A percentile compares a stretch with the other conserved stretches of the same genome.
Conservation (phyloP, 1,140 invertebrate species). For the Drosophila pseudoobscura region DNA sequence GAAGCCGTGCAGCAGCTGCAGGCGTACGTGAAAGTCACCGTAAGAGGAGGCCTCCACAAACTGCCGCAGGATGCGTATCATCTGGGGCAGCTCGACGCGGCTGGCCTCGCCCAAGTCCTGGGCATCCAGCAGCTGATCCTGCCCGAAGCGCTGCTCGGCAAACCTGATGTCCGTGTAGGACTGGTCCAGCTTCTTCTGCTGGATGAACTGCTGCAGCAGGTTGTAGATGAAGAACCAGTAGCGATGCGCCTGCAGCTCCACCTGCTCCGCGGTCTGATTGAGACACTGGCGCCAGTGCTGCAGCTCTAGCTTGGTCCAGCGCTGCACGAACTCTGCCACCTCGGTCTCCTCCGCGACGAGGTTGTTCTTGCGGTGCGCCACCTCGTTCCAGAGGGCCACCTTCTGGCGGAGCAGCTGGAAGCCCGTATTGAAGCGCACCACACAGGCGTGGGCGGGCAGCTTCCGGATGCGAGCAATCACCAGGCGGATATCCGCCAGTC, state of each 20-base stretch:
- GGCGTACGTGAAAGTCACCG: constrained; percentile 91
- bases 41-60: constrained; percentile 94
- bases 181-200: constrained; percentile 47
- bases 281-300: constrained; percentile 92
- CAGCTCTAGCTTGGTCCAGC: constrained; percentile 96
- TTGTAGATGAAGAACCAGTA: constrained; percentile 96
- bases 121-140: constrained; percentile 48
- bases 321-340: constrained; percentile 92
- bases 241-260: constrained; percentile 87
- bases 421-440: constrained; percentile 95
- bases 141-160: constrained; percentile 63
- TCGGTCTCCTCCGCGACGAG: constrained; percentile 88
- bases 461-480: constrained; percentile 90
- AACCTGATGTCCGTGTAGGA: constrained; percentile 57
- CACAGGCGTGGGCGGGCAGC: constrained; percentile 91
- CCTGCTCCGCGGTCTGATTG: constrained; percentile 86
- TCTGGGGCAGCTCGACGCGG: constrained; percentile 48
- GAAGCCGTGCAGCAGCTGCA: constrained; percentile 88
- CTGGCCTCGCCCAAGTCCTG: constrained; percentile 32
- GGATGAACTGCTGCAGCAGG: constrained; percentile 85
- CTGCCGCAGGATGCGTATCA: constrained; percentile 87
- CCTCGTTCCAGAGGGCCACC: constrained; percentile 95
- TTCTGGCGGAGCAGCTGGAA: constrained; percentile 94
- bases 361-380: constrained; percentile 94
- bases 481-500: constrained; percentile 89